Evolutionary conservation across 2,797 vertebrate genomes (phyloP), one percentile per base, ranked within the genome.

Genomic region (Sebastes trivittatus): DNA sequence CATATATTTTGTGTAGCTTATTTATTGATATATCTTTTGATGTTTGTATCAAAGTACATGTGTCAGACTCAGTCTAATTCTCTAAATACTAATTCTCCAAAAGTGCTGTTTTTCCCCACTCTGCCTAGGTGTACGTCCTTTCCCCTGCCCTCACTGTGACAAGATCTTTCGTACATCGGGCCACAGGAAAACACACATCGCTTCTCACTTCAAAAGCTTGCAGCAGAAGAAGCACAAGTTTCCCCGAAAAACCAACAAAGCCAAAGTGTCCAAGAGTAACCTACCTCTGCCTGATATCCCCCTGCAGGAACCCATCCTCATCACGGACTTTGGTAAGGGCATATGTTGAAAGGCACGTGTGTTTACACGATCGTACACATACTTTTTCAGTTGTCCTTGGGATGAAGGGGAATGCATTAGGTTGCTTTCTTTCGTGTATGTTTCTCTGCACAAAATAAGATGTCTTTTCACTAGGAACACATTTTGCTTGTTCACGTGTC

Each of bases 131-230:
- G 96, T 97, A 55, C 97, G 98, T 70, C 98, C 98, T 34, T 99
- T 99, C 87, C 95, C 97, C 59, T 99, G 98, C 93, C 97, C 98
- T 72, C 98, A 99, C 94, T 99, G 98, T 89, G 98, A 99, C 91
- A 99, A 99, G 93, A 98, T 98, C 78, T 99, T 99, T 63, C 96
- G 98, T 36, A 99, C 98, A 1, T 99, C 98, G 0, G 98, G 98
- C 80, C 98, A 99, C 91, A 96, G 98, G 81, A 99, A 99, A 94
- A 99, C 98, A 1, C 98, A 99, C 34, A 95, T 99, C 3, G 97
- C 97, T 56, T 99, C 98, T 2, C 98, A 99, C 85, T 99, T 99
- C 84, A 99, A 99, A 92, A 98, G 96, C 59, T 91, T 96, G 0
- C 98, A 98, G 72, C 90, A 97, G 59, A 97, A 98, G 87, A 99